Conservation (phyloP, 2,113 vertebrate species). For the Pyxicephalus adspersus region DNA sequence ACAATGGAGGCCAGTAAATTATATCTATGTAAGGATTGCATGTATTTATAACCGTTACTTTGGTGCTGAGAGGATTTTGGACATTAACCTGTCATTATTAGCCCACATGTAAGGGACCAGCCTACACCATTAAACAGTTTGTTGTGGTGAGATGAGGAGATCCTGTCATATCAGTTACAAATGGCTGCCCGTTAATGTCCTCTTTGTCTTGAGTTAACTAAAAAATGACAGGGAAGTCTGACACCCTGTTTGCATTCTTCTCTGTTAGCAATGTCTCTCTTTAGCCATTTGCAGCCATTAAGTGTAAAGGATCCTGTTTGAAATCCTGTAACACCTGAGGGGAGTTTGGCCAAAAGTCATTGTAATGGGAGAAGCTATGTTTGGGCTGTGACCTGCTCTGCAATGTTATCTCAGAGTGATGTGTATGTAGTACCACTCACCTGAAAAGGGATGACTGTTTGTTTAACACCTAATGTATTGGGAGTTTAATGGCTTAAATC, state of each 20-base stretch:
- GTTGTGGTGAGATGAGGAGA: conserved; percentile 23
- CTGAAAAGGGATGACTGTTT: conserved; percentile 54
- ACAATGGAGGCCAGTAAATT: background rate
- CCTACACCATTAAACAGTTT: conserved; percentile 31
- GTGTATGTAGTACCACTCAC: conserved; percentile 54
- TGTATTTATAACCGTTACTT: background rate
- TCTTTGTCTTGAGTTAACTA: conserved; percentile 19
- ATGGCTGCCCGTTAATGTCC: background rate
- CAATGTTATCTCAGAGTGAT: conserved; percentile 43
- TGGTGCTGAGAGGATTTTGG: background rate
- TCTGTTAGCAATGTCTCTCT: conserved; percentile 7
- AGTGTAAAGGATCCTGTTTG: conserved; percentile 47
- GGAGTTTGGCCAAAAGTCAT: conserved; percentile 24
- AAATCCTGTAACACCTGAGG: conserved; percentile 36
- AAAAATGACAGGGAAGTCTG: conserved; percentile 13
- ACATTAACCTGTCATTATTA: background rate
- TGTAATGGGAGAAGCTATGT: conserved; percentile 53
- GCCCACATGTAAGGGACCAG: background rate
- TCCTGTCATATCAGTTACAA: conserved; percentile 42
- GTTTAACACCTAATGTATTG: conserved; percentile 56
- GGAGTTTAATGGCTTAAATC: conserved; percentile 52
- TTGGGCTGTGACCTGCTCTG: conserved; percentile 49
- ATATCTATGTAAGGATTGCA: background rate
- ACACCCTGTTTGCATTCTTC: conserved; percentile 41
- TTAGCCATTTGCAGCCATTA: conserved; percentile 49